These are phyloP conservation scores for Gavia stellata DNA, from an alignment of 2,113 vertebrate genomes.

Conservation along the genomic window DNA sequence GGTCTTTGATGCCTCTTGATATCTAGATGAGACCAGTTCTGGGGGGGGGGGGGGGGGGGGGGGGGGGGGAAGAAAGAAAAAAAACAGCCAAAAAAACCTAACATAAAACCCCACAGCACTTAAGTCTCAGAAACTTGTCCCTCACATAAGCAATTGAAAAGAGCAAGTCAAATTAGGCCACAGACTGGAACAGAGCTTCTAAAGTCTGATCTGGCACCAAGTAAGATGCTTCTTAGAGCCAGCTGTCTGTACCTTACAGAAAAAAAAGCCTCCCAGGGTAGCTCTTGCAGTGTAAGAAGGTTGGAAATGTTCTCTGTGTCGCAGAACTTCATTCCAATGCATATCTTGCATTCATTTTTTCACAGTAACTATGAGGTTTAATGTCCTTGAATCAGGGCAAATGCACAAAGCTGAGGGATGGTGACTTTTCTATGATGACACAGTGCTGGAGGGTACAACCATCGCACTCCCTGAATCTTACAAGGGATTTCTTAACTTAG, in stretches of 20 bases:
- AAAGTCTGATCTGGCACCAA: neutral
- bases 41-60: accelerated
- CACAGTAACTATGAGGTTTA: neutral
- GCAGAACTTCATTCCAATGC: neutral
- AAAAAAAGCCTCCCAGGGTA: neutral
- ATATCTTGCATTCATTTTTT: neutral
- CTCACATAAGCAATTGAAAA: neutral
- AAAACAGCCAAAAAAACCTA: no score
- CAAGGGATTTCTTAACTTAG: neutral
- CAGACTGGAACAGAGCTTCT: neutral
- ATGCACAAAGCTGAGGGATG: neutral
- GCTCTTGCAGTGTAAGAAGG: neutral
- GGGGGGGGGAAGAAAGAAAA: accelerated
- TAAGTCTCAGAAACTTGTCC: neutral
- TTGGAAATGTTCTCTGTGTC: neutral
- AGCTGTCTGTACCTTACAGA: neutral
- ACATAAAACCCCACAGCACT: accelerated
- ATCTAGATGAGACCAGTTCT: neutral
- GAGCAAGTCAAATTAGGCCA: neutral
- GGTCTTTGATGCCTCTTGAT: neutral
- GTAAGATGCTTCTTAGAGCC: neutral
- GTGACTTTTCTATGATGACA: neutral
- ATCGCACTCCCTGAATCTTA: neutral
- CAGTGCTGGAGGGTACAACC: neutral
- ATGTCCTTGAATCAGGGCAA: neutral